A percentile compares a stretch with the other conserved stretches of the same genome.
phyloP scores from a whole-genome alignment of 2,113 vertebrate genomes.

The Pogona vitticeps region DNA sequence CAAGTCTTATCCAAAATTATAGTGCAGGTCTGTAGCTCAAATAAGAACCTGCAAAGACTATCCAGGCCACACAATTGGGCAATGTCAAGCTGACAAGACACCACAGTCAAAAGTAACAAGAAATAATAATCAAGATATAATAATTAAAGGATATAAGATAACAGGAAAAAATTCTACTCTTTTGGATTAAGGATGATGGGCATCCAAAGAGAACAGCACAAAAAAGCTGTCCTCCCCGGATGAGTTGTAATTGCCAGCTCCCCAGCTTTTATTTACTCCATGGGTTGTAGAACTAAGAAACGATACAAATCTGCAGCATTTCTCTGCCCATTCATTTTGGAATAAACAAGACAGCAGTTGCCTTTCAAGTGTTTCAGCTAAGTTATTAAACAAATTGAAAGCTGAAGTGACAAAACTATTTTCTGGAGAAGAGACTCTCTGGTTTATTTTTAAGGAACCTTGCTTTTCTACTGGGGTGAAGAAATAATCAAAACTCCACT shows the following conservation, averaged over 20 bases:
- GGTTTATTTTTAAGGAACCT: neutral
- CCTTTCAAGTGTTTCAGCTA: neutral
- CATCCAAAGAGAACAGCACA: neutral
- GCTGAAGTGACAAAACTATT: neutral
- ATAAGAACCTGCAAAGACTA: too few species aligned
- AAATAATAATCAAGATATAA: neutral
- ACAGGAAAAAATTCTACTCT: neutral
- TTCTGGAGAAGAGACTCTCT: neutral
- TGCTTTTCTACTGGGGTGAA: too few species aligned
- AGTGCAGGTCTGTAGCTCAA: too few species aligned
- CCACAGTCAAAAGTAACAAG: neutral
- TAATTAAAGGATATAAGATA: neutral
- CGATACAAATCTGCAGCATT: neutral
- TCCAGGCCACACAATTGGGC: too few species aligned
- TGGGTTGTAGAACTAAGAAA: neutral
- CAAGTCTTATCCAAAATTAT: too few species aligned
- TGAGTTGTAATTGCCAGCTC: neutral
- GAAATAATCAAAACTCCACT: too few species aligned
- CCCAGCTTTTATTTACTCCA: neutral
- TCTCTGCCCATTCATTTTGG: neutral
- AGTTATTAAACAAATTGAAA: neutral
- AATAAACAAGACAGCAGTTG: neutral
- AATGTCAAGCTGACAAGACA: too few species aligned
- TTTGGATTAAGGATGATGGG: neutral
- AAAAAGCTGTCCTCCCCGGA: neutral